Percentiles rank a stretch among this genome's conserved stretches.
Conservation (phyloP, 2,888 invertebrate genomes). For the Napeogenes sylphis region DNA sequence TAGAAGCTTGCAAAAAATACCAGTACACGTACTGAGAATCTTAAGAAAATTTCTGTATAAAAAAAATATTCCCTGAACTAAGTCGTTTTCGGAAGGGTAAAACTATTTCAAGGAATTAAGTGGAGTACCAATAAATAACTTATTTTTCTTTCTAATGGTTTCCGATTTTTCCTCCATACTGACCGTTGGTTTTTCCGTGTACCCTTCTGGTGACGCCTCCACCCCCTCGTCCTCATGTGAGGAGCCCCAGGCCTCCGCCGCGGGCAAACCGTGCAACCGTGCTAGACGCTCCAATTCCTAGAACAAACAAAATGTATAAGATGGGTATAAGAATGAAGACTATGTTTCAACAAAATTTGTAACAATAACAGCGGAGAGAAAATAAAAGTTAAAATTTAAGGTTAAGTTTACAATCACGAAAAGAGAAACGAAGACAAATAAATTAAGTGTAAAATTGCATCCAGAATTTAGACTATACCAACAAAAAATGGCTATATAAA, state of each 20-base stretch:
- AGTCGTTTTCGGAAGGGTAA: no score
- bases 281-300: constrained; percentile 88
- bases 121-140: not conserved
- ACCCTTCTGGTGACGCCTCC: constrained; percentile 43
- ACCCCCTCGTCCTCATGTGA: constrained; percentile 48
- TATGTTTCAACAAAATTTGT: not conserved
- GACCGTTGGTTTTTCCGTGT: constrained; percentile 30
- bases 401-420: no score
- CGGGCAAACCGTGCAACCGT: constrained; percentile 84
- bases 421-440: not conserved
- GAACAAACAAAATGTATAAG: constrained; percentile 18
- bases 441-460: no score
- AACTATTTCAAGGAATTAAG: no score
- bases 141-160: not conserved
- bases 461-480: no score
- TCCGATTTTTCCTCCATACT: not conserved
- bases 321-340: not conserved
- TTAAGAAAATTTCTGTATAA: no score
- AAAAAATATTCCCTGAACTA: no score
- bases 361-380: no score
- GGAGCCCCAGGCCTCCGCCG: constrained; percentile 75
- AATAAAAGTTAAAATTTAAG: no score
- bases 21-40: no score
- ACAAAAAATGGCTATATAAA: no score
- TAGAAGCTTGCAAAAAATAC: no score